Percentiles rank a stretch among this genome's conserved stretches.
phyloP scores from a whole-genome alignment of 1,140 invertebrate species.

The Plutomurus gul region DNA sequence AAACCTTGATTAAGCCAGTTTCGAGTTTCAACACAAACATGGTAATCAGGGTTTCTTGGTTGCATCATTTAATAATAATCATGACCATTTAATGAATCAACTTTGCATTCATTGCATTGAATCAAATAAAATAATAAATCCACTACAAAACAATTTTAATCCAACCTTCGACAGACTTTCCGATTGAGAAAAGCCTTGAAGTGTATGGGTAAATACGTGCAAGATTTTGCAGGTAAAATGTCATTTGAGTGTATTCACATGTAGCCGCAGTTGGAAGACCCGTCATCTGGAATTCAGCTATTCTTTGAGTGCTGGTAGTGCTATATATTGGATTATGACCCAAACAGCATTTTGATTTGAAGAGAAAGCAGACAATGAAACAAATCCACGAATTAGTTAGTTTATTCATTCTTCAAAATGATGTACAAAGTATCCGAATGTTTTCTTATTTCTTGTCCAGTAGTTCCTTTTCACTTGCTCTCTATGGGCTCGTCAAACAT shows the following conservation, averaged over 20 bases:
- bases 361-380: neutral
- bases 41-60: neutral
- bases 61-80: neutral
- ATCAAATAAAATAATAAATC: neutral
- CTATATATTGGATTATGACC: no score
- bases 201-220: neutral
- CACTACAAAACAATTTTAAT: neutral
- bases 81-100: neutral
- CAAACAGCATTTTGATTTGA: neutral
- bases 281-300: neutral
- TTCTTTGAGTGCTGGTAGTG: neutral
- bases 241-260: slow-evolving; percentile 43
- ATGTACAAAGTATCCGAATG: no score
- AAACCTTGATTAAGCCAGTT: no score
- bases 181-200: slow-evolving; percentile 37
- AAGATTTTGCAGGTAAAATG: slow-evolving; percentile 36
- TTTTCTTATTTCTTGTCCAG: no score
- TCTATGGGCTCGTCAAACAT: no score
- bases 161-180: slow-evolving; percentile 48
- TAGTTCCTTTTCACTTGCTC: no score
- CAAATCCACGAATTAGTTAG: no score
- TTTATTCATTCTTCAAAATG: no score
- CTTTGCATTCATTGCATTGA: no score
- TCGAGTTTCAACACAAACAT: neutral
- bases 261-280: neutral